Evolutionary conservation across 2,888 invertebrate species (phyloP).

Genomic region (Pristionchus maxplancki): DNA sequence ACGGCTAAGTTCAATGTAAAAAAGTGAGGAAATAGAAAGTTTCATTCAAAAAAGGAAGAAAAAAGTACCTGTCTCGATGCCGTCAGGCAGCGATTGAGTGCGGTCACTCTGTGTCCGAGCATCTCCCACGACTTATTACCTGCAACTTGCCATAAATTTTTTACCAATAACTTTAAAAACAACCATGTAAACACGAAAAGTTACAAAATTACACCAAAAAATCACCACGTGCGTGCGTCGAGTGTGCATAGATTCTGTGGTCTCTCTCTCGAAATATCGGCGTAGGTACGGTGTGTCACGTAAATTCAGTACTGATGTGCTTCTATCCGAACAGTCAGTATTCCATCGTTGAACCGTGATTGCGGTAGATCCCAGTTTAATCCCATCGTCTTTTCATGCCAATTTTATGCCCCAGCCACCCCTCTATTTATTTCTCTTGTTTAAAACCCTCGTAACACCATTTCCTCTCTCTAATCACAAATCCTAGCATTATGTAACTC

Average conservation of each 20-base stretch:
- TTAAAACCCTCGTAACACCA: neutral
- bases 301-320: neutral
- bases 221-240: neutral
- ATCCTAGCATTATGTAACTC: too few species aligned
- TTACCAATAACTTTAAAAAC: neutral
- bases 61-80: slow-evolving; percentile 50
- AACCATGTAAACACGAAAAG: slow-evolving; percentile 20
- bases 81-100: slow-evolving; percentile 48
- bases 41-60: neutral
- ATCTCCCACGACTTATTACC: slow-evolving; percentile 49
- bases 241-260: neutral
- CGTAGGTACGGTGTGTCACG: neutral
- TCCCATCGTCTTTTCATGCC: neutral
- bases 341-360: slow-evolving; percentile 29
- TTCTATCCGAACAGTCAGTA: neutral
- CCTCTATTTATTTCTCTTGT: neutral
- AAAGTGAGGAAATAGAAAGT: neutral
- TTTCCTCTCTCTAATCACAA: neutral
- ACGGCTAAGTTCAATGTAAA: too few species aligned
- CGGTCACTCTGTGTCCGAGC: slow-evolving; percentile 46
- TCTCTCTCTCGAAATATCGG: slow-evolving; percentile 12
- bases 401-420: neutral
- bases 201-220: slow-evolving; percentile 18
- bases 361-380: neutral
- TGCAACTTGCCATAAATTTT: neutral